phyloP scores from a whole-genome alignment of 2,113 vertebrate genomes.

The Ceratotherium simum region DNA sequence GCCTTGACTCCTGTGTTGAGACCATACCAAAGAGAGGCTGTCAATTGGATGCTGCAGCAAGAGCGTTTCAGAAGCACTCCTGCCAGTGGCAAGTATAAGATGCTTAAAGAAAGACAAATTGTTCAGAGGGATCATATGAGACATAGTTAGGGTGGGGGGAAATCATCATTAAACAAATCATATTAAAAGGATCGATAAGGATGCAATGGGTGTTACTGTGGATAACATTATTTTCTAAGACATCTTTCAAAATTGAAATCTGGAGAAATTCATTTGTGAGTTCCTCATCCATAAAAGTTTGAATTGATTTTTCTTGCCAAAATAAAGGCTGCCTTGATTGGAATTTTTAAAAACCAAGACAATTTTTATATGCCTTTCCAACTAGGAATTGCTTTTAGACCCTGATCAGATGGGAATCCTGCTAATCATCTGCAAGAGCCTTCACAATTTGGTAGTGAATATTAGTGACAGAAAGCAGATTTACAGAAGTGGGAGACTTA shows the following conservation, averaged over 20 bases:
- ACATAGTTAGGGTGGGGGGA: background rate
- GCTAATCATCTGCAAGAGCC: background rate
- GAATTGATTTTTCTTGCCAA: constrained; percentile 14
- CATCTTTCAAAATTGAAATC: constrained; percentile 32
- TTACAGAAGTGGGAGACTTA: background rate
- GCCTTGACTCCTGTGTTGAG: constrained; percentile 91
- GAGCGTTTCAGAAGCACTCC: constrained; percentile 82
- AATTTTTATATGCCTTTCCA: background rate
- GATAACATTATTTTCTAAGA: constrained; percentile 32
- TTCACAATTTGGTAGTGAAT: constrained; percentile 16
- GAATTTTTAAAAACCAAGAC: constrained; percentile 21
- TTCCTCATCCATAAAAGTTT: background rate
- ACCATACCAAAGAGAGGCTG: constrained; percentile 90
- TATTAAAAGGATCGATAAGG: background rate
- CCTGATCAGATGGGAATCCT: background rate
- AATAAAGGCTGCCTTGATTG: background rate
- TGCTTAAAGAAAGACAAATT: background rate
- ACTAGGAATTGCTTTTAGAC: constrained; percentile 33
- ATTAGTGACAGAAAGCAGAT: constrained; percentile 35
- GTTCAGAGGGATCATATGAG: background rate
- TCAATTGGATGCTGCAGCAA: constrained; percentile 90
- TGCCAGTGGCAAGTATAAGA: constrained; percentile 85
- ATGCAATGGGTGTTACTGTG: background rate
- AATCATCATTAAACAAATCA: background rate
- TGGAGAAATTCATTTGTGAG: background rate